Conservation (phyloP, 2,888 invertebrate species). For the Drosophila crucigera region DNA sequence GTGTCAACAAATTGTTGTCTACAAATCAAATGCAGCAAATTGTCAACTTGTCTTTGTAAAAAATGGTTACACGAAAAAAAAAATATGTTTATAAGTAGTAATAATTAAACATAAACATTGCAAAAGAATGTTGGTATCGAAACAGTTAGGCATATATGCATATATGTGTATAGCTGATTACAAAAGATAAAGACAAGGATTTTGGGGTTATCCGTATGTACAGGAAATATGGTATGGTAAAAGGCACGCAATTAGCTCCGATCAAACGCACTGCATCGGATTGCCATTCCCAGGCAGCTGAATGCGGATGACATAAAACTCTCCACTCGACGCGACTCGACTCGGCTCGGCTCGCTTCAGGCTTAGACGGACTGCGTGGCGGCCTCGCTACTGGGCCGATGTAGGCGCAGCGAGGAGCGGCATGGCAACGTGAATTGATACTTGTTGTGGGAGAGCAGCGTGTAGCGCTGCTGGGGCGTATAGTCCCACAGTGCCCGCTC, state of each 20-base stretch:
- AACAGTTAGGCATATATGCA: conserved; percentile 23
- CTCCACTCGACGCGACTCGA: background rate
- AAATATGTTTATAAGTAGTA: conserved; percentile 5
- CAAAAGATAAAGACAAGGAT: conserved; percentile 25
- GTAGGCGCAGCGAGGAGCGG: conserved; percentile 84
- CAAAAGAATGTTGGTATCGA: conserved; percentile 46
- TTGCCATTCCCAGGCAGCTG: conserved; percentile 13
- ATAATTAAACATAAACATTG: conserved; percentile 43
- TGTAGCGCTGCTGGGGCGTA: conserved; percentile 86
- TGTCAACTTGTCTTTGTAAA: conserved; percentile 36
- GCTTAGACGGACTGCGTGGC: conserved; percentile 74
- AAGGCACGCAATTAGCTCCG: conserved; percentile 38
- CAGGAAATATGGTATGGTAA: conserved; percentile 42
- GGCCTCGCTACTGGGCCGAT: conserved; percentile 56
- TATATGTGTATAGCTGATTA: conserved; percentile 16
- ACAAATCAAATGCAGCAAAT: conserved; percentile 43
- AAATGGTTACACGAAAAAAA: conserved; percentile 22
- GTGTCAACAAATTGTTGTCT: conserved; percentile 33
- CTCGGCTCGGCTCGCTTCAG: background rate
- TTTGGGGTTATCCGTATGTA: conserved; percentile 41
- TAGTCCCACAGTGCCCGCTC: conserved; percentile 88
- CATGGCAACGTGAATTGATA: conserved; percentile 85
- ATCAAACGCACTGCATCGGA: conserved; percentile 19
- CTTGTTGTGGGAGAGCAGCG: conserved; percentile 83
- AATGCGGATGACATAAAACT: background rate